Base-by-base conservation (phyloP, 2,888 invertebrate species). In the Uloborus plumipes region DNA sequence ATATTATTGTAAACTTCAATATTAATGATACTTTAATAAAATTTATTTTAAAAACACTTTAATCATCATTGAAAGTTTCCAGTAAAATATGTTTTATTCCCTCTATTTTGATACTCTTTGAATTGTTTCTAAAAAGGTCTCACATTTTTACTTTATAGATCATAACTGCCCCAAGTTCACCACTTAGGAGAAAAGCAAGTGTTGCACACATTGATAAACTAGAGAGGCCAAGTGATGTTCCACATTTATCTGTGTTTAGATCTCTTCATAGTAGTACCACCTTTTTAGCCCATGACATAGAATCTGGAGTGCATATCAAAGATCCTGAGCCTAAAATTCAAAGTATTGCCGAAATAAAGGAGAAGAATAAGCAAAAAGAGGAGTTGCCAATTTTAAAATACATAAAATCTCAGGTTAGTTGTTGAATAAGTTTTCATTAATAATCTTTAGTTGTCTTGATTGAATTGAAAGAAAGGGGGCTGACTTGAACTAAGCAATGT, bases 141-240 rank as follows among this genome's bases (percentile, higher is more conserved):
- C 39, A 39, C 1, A 39, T 39, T 39, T 39, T 11, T 39, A 1
- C 39, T 11, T 85, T 82, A 9, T 75, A 80, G 69, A 86, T 85
- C 61, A 85, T 85, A 47, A 87, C 84, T 26, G 86, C 87, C 49
- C 86, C 86, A 20, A 87, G 94, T 0, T 95, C 95, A 0, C 94
- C 95, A 0, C 93, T 94, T 0, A 91, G 93, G 85, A 91, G 94
- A 55, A 94, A 95, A 87, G 94, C 95, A 87, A 94, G 94, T 87
- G 90, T 94, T 50, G 92, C 93, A 0, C 92, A 92, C 85, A 76
- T 85, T 59, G 87, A 87, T 55, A 80, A 73, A 75, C 84, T 85
- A 62, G 84, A 82, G 69, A 71, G 83, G 18, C 84, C 85, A 51
- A 83, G 84, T 77, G 86, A 81, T 76, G 85, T 84, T 50, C 85